phyloP scores from a whole-genome alignment of 2,113 vertebrate genomes.

The Peromyscus californicus region DNA sequence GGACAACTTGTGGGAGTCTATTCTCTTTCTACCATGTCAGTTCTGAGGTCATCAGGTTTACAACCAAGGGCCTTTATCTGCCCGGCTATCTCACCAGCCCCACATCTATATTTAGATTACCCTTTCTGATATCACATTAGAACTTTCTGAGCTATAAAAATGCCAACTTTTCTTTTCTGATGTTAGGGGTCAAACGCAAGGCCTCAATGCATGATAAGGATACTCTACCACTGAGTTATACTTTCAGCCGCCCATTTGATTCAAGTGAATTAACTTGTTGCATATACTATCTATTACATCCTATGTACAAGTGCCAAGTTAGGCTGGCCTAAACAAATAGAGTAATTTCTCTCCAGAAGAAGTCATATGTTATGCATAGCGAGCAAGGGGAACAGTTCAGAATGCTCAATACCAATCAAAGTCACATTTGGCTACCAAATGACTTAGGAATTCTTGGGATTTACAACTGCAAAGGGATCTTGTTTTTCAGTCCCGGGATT shows the following conservation, averaged over 20 bases:
- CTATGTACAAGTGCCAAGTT: background rate
- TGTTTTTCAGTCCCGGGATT: background rate
- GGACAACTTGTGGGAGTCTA: background rate
- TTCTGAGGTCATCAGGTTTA: background rate
- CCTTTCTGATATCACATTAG: background rate
- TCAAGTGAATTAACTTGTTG: slow-evolving; percentile 3
- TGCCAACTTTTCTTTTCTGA: slow-evolving; percentile 6
- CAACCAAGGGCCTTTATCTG: background rate
- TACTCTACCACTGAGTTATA: background rate
- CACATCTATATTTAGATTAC: background rate
- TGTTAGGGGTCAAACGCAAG: background rate
- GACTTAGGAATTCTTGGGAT: slow-evolving; percentile 32
- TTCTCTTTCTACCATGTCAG: background rate
- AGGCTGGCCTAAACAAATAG: slow-evolving; percentile 27
- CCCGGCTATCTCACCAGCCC: background rate
- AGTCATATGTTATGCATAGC: background rate
- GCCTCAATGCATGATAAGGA: background rate
- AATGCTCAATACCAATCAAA: slow-evolving; percentile 11
- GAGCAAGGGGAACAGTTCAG: slow-evolving; percentile 1
- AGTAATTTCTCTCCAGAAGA: slow-evolving; percentile 31
- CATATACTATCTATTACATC: background rate
- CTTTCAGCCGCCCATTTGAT: background rate
- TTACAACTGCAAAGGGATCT: background rate
- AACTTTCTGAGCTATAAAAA: slow-evolving; percentile 7
- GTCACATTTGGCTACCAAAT: slow-evolving; percentile 40